Conservation (phyloP, 2,113 vertebrate species). For the Rhodinocichla rosea region DNA sequence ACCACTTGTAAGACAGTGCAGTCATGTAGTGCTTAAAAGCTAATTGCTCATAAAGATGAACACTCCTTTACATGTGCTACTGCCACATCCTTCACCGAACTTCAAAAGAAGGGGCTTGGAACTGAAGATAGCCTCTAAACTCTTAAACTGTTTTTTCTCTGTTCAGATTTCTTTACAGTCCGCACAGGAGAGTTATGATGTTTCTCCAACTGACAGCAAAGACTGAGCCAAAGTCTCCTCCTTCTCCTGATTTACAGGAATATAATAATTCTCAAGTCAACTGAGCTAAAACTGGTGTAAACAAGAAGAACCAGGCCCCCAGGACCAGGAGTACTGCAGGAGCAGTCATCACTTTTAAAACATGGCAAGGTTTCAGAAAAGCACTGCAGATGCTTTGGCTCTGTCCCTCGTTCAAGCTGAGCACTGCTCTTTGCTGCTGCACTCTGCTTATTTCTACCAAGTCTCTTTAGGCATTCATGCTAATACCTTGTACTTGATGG, state of each 20-base stretch:
- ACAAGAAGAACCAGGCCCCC: constrained; percentile 20
- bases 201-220: not conserved
- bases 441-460: constrained; percentile 11
- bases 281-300: constrained; percentile 41
- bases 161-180: not conserved
- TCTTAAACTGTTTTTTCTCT: not conserved
- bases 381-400: constrained; percentile 43
- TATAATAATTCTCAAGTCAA: constrained; percentile 47
- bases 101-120: not conserved
- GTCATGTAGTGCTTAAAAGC: not conserved
- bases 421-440: not conserved
- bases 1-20: not conserved
- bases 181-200: not conserved
- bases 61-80: not conserved
- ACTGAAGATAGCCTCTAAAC: not conserved
- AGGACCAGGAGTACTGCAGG: constrained; percentile 6
- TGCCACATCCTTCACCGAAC: not conserved
- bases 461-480: constrained; percentile 33
- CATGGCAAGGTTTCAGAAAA: constrained; percentile 41
- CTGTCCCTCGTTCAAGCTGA: constrained; percentile 9
- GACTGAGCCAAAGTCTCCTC: constrained; percentile 33
- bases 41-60: not conserved
- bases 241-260: constrained; percentile 31
- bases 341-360: constrained; percentile 57
- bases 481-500: constrained; percentile 32